Evolutionary conservation across 2,113 vertebrate species (phyloP), one percentile per base, ranked within the genome.

Genomic region (Pygoscelis adeliae): DNA sequence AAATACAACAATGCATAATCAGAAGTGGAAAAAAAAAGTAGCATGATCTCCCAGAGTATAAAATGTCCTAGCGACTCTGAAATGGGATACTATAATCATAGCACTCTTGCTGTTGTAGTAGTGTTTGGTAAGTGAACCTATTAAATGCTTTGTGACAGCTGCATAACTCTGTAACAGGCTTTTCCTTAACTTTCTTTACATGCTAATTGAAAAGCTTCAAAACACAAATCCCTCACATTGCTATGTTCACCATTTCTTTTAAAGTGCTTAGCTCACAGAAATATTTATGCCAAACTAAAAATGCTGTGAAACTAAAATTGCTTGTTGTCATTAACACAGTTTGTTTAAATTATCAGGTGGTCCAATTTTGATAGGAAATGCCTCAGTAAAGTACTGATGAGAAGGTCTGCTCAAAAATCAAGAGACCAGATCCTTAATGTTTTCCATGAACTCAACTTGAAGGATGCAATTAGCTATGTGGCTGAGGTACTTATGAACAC

Each of bases 391-490:
- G 4, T 99, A 49, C 97, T 99, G 70, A 99, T 99, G 99, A 99
- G 99, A 95, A 98, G 98, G 15, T 99, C 99, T 4, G 99, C 98
- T 67, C 99, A 99, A 92, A 99, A 99, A 97, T 99, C 98, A 73
- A 98, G 98, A 46, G 99, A 99, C 93, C 97, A 98, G 61, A 98
- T 99, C 87, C 99, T 99, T 92, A 99, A 98, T 32, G 98, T 99
- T 95, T 99, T 99, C 98, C 99, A 99, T 53, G 98, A 99, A 87
- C 98, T 99, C 95, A 99, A 99, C 98, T 94, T 99, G 83, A 99
- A 99, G 97, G 99, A 99, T 20, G 99, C 99, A 42, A 98, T 99
- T 94, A 99, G 98, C 96, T 99, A 99, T 6, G 99, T 99, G 96
- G 97, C 97, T 11, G 99, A 99, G 99, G 99, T 99, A 97, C 93